Conservation (phyloP, 2,888 invertebrate species). For the Steinernema carpocapsae region DNA sequence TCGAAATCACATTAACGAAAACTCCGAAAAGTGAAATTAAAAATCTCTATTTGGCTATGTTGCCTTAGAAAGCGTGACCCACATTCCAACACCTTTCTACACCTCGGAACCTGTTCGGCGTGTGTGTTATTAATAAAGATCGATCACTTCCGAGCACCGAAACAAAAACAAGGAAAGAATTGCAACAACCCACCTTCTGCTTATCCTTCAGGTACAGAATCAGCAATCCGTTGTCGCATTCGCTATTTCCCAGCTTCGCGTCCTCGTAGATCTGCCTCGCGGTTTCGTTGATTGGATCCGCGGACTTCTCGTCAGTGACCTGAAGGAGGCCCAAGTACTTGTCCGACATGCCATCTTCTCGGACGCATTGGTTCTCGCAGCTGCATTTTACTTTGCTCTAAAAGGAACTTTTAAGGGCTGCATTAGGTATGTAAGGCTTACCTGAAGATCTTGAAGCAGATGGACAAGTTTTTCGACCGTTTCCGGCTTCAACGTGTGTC, state of each 20-base stretch:
- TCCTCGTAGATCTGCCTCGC: constrained; percentile 58
- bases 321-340: constrained; percentile 42
- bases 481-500: constrained; percentile 34
- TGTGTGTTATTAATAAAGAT: not conserved
- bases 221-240: constrained; percentile 65
- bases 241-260: constrained; percentile 56
- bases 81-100: not conserved
- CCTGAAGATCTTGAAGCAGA: constrained; percentile 40
- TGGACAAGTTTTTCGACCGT: constrained; percentile 38
- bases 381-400: constrained; percentile 43
- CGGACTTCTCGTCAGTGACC: constrained; percentile 40
- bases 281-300: constrained; percentile 50
- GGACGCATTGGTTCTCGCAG: constrained; percentile 40
- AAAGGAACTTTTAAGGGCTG: no score
- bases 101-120: not conserved
- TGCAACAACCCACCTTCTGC: constrained; percentile 40
- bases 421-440: not conserved
- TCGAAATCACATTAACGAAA: no score
- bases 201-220: constrained; percentile 58
- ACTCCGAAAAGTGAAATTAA: no score
- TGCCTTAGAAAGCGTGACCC: not conserved
- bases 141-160: not conserved
- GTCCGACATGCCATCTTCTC: constrained; percentile 39
- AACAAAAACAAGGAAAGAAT: no score
- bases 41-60: no score